Percentiles rank a stretch among this genome's conserved stretches.
These are phyloP conservation scores for Siniperca chuatsi DNA, from an alignment of 2,113 vertebrate genomes.

Conservation along the genomic window DNA sequence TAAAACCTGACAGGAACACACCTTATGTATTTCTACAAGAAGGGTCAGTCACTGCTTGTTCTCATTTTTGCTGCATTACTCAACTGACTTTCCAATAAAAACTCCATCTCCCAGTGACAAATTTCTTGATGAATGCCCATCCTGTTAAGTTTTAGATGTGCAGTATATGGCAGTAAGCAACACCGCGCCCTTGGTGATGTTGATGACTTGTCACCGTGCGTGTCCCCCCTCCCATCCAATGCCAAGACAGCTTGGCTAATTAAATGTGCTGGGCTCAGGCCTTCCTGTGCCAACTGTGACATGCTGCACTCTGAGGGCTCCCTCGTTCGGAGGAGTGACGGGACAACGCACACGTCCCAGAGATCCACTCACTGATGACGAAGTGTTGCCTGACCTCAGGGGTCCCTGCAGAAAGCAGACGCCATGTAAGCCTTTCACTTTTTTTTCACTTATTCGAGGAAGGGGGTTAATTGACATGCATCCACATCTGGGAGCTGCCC, in stretches of 20 bases:
- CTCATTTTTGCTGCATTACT: slow-evolving; percentile 39
- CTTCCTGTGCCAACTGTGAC: slow-evolving; percentile 72
- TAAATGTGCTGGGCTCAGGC: slow-evolving; percentile 69
- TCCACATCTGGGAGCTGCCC: background rate
- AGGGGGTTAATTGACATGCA: background rate
- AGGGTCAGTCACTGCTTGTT: slow-evolving; percentile 14
- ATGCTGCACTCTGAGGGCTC: slow-evolving; percentile 65
- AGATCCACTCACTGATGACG: slow-evolving; percentile 18
- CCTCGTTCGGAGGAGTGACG: slow-evolving; percentile 43
- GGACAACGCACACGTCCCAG: slow-evolving; percentile 2
- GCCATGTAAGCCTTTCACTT: background rate
- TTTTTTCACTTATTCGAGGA: background rate
- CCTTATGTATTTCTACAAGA: background rate
- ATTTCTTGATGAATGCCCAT: slow-evolving; percentile 4
- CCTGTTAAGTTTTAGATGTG: slow-evolving; percentile 54
- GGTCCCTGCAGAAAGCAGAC: background rate
- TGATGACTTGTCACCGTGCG: slow-evolving; percentile 72
- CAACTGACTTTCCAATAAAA: background rate
- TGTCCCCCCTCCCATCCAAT: slow-evolving; percentile 64
- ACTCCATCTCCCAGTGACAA: background rate
- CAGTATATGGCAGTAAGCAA: slow-evolving; percentile 40
- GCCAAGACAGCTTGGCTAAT: slow-evolving; percentile 71
- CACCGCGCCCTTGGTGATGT: slow-evolving; percentile 70
- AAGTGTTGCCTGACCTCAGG: slow-evolving; percentile 17
- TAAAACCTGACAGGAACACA: slow-evolving; percentile 11